phyloP scores from a whole-genome alignment of 2,888 invertebrate species.

The Drosophila mayaguana region DNA sequence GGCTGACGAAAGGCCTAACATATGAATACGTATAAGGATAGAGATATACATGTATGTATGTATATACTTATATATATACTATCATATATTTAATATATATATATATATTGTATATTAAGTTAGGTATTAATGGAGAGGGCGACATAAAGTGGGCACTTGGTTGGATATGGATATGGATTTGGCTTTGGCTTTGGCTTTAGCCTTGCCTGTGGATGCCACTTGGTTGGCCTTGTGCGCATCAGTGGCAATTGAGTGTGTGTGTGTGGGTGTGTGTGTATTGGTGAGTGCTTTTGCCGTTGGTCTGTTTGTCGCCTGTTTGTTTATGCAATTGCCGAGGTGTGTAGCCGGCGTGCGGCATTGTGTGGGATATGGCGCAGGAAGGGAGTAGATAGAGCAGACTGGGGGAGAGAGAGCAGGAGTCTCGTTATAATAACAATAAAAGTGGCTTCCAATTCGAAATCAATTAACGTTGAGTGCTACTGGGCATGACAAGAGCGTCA shows the following conservation, averaged over 20 bases:
- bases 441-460: slow-evolving; percentile 80
- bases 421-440: slow-evolving; percentile 74
- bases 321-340: slow-evolving; percentile 64
- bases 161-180: slow-evolving; percentile 17
- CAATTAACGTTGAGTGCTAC: slow-evolving; percentile 82
- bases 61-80: neutral
- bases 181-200: slow-evolving; percentile 9
- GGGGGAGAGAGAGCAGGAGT: slow-evolving; percentile 26
- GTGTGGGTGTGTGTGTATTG: slow-evolving; percentile 21
- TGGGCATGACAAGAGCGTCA: slow-evolving; percentile 81
- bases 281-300: slow-evolving; percentile 38
- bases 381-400: neutral
- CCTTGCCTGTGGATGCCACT: slow-evolving; percentile 17
- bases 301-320: slow-evolving; percentile 44
- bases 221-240: slow-evolving; percentile 31
- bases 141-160: slow-evolving; percentile 36
- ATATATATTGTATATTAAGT: neutral
- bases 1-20: slow-evolving; percentile 1
- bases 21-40: neutral
- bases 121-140: slow-evolving; percentile 9
- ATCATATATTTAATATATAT: neutral
- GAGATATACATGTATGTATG: neutral
- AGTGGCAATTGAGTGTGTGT: slow-evolving; percentile 39
- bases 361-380: slow-evolving; percentile 11
- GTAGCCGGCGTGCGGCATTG: slow-evolving; percentile 35